Evolutionary conservation across 2,113 vertebrate genomes (phyloP), one percentile per base, ranked within the genome.

Genomic region (Neogobius melanostomus): DNA sequence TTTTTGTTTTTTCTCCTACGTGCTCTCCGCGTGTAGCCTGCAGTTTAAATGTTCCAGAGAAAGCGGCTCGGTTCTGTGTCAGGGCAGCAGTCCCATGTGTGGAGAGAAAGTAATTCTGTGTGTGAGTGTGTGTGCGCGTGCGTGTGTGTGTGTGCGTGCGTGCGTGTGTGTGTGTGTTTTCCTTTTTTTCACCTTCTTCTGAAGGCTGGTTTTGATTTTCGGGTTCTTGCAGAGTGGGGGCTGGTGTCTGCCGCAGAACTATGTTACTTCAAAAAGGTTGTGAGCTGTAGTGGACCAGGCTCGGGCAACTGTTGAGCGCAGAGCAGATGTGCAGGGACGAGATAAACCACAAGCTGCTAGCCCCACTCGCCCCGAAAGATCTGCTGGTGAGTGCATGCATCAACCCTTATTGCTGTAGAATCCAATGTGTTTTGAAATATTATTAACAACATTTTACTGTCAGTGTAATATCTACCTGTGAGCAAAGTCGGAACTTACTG

Each of bases 271-370:
- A 45, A 60, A 68, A 69, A 47, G 42, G 28, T 28, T 54, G 1
- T 43, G n/a, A 7, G 15, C 48, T 17, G 48, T 12, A 66, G 16
- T 42, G 64, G 73, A 66, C 71, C 17, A 14, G 52, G 65, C 48
- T 36, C 0, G 28, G 61, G 78, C 80, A 82, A 80, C 86, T 79
- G 85, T 83, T 86, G 77, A 74, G 74, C 71, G 15, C 16, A 47
- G 53, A 81, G 60, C 68, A 72, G 43, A 51, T 48, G 70, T 68
- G 59, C 53, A 66, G 54, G 68, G 21, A 43, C 11, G 15, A 53
- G 61, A 49, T 5, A 2, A 46, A 21, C 61, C 62, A 42, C 60
- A n/a, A 63, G 59, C 59, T 61, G 59, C 42, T 10, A 45, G 51
- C 15, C 16, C 54, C 16, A 5, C 47, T n/a, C 42, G 6, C 42